Evolutionary conservation across 2,888 invertebrate genomes (phyloP).

Genomic region (Eilema depressum): DNA sequence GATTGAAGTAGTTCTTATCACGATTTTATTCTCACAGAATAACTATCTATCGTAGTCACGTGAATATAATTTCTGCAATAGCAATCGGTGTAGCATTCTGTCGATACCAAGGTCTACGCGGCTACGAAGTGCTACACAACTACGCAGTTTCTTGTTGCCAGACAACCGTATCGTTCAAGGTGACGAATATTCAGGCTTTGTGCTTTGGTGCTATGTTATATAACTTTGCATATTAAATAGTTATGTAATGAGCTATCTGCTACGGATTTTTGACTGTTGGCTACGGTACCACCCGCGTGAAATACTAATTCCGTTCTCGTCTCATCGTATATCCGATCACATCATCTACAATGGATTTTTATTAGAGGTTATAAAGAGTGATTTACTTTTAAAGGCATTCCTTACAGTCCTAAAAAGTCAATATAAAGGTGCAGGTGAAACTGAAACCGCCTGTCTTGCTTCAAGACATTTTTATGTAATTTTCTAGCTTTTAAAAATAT

Average conservation of each 20-base stretch:
- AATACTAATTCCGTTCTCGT: background rate
- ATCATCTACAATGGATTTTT: no score
- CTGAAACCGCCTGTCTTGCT: no score
- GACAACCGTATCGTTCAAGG: conserved; percentile 1
- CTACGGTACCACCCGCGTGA: background rate
- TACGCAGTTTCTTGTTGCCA: background rate
- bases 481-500: background rate
- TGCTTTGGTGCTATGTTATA: background rate
- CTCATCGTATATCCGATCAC: no score
- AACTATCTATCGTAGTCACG: conserved; percentile 3
- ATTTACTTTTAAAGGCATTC: no score
- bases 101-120: background rate
- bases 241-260: background rate
- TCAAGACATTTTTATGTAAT: no score
- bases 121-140: conserved; percentile 8
- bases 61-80: background rate
- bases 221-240: background rate
- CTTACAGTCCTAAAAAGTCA: no score
- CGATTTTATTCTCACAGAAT: background rate
- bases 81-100: background rate
- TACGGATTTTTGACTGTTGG: background rate
- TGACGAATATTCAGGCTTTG: conserved; percentile 5
- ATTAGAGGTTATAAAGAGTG: no score
- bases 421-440: no score
- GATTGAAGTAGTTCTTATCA: background rate